Conservation (phyloP, 2,797 vertebrate genomes). For the Urophycis tenuis region DNA sequence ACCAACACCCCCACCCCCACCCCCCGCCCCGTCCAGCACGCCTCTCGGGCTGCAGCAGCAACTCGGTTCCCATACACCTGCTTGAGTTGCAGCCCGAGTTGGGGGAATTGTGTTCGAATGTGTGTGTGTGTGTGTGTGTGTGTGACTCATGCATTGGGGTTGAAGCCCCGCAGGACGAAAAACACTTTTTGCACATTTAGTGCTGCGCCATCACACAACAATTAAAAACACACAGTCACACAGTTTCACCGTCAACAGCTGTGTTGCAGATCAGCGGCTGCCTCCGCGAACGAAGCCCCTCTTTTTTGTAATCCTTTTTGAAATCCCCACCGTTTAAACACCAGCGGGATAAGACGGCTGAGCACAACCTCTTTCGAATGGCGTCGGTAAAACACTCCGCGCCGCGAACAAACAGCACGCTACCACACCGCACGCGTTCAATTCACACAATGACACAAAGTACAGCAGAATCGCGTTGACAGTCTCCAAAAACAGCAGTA, state of each 20-base stretch:
- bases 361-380: constrained; percentile 8
- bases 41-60: not conserved
- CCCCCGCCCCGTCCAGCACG: not conserved
- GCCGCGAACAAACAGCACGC: not conserved
- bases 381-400: not conserved
- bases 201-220: not conserved
- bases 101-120: no score
- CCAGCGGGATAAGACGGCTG: not conserved
- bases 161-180: not conserved
- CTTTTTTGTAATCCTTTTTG: constrained; percentile 52
- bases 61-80: not conserved
- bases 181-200: not conserved
- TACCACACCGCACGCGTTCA: no score
- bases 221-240: no score
- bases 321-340: constrained; percentile 30
- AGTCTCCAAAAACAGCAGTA: not conserved
- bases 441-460: no score
- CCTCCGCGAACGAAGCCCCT: not conserved
- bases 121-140: not conserved
- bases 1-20: no score
- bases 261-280: not conserved
- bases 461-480: no score
- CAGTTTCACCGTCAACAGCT: not conserved
- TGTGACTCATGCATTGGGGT: not conserved
- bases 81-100: not conserved